Base-by-base conservation (phyloP, 2,888 invertebrate species). In the Caenorhabditis japonica region DNA sequence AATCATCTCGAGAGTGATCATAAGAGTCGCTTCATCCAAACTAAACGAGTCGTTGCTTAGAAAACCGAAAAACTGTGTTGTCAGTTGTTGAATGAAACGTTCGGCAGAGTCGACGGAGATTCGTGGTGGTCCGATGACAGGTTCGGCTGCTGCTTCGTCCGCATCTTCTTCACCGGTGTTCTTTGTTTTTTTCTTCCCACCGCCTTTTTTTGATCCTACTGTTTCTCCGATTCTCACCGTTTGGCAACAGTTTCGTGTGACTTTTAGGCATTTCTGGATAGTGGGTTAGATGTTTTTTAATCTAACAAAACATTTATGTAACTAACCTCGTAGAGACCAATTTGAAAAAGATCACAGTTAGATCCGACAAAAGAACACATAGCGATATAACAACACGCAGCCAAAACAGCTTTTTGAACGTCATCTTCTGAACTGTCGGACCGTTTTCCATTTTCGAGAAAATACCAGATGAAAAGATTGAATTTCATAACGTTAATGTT, bases 241-340 rank as follows among this genome's bases (percentile, higher is more conserved):
- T 23, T 53, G 51, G 13, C 49, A 56, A 25, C 73, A 73, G 25
- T 66, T 73, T 39, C 30, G 55, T n/a, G 41, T 33, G 15, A 73
- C 15, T 58, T 68, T 73, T 15, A 73, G 30, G 38, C 66, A 56
- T 61, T 43, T 53, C 52, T 68, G 59, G 1, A 66, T n/a, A n/a
- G n/a, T n/a, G n/a, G n/a, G n/a, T n/a, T 39, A n/a, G 4, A 21
- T 15, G 15, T 10, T 8, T 15, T 39, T 46, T 15, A 44, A 13
- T 23, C 4, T 21, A 21, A 25, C 1, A n/a, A 12, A 21, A n/a
- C 23, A 21, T 38, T 3, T 4, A 13, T 10, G 21, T 7, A 36
- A 19, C 44, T 46, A 30, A 60, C 60, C 39, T 60, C 44, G 41
- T 47, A 73, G 12, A 73, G 34, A 7, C 46, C 66, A 17, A 33